Conservation (phyloP, 2,888 invertebrate genomes). For the Harpalus rubripes region DNA sequence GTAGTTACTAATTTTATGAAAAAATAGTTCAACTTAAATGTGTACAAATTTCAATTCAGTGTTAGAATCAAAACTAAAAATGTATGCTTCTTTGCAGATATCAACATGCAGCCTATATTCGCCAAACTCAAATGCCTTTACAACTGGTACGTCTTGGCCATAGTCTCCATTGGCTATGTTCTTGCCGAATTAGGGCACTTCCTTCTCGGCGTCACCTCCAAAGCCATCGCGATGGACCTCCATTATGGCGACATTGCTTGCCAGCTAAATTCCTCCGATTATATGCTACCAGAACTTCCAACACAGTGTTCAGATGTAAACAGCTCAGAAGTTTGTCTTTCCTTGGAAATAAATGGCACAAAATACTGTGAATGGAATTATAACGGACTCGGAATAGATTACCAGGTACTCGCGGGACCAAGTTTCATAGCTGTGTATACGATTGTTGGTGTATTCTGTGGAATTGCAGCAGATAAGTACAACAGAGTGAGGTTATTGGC, state of each 20-base stretch:
- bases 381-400: conserved; percentile 94
- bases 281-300: conserved; percentile 79
- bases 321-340: conserved; percentile 82
- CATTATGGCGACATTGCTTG: conserved; percentile 93
- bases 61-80: no score
- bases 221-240: conserved; percentile 90
- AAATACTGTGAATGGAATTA: conserved; percentile 94
- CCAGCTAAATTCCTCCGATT: conserved; percentile 85
- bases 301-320: conserved; percentile 80
- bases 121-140: conserved; percentile 85
- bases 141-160: conserved; percentile 87
- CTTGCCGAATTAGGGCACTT: conserved; percentile 93
- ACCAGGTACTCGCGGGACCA: conserved; percentile 95
- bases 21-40: no score
- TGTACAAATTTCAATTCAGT: no score
- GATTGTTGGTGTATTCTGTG: conserved; percentile 90
- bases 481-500: conserved; percentile 88
- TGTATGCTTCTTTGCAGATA: conserved; percentile 45
- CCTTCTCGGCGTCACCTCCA: conserved; percentile 92
- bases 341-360: conserved; percentile 85
- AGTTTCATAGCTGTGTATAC: conserved; percentile 96
- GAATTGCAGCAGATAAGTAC: conserved; percentile 89
- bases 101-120: conserved; percentile 76
- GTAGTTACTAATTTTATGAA: no score
- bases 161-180: conserved; percentile 91